Conservation (phyloP, 2,113 vertebrate species). For the Anhinga anhinga region DNA sequence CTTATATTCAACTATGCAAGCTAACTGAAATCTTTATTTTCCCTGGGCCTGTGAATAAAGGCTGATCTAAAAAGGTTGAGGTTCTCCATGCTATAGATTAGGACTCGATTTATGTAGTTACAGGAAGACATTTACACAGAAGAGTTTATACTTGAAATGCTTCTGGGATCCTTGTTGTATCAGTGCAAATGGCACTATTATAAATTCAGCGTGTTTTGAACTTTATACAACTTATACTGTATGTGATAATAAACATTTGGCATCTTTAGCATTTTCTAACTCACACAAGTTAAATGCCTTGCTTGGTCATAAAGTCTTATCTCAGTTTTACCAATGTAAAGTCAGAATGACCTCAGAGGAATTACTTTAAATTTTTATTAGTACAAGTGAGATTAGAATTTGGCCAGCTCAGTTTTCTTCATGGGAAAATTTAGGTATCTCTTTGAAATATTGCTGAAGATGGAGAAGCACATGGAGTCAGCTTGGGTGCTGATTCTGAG, state of each 20-base stretch:
- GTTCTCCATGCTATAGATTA: not conserved
- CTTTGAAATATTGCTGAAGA: not conserved
- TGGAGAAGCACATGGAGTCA: not conserved
- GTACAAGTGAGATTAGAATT: not conserved
- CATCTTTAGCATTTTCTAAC: constrained; percentile 27
- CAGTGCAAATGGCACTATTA: not conserved
- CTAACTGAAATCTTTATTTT: not conserved
- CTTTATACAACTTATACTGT: not conserved
- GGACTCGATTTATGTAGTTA: constrained; percentile 7
- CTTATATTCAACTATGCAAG: not conserved
- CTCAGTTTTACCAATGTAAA: constrained; percentile 4
- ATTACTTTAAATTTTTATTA: constrained; percentile 35
- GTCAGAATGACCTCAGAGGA: constrained; percentile 7
- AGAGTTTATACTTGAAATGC: constrained; percentile 32
- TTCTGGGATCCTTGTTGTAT: not conserved
- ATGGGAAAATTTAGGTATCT: not conserved
- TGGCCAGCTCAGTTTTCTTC: not conserved
- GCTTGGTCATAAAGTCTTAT: constrained; percentile 14
- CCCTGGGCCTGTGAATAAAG: not conserved
- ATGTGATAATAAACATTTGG: constrained; percentile 30
- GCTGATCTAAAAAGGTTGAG: not conserved
- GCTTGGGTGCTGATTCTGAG: not conserved
- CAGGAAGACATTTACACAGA: not conserved
- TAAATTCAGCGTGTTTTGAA: constrained; percentile 14
- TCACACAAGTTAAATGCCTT: not conserved